Conservation (phyloP, 2,888 invertebrate species). For the Mesochorus sp. region DNA sequence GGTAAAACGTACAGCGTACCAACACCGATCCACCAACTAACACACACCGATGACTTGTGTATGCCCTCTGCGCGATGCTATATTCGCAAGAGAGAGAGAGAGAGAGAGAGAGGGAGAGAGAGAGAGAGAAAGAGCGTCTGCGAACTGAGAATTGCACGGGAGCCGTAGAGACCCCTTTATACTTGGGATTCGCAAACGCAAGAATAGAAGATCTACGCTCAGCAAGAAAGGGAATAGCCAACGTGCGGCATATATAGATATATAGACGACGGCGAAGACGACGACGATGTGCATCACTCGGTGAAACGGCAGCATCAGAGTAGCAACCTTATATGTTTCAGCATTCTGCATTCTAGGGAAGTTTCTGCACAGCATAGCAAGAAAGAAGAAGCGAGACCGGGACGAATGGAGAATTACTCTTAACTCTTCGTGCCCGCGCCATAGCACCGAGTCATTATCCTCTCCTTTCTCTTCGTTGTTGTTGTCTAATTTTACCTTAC, state of each 20-base stretch:
- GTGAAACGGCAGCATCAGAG: slow-evolving; percentile 13
- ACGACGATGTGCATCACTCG: background rate
- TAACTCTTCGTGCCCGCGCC: slow-evolving; percentile 40
- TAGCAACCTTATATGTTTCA: slow-evolving; percentile 16
- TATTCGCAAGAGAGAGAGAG: slow-evolving; percentile 31
- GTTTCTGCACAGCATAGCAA: background rate
- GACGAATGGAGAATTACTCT: slow-evolving; percentile 57
- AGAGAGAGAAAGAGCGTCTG: background rate
- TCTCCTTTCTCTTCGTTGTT: background rate
- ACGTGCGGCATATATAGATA: too few species aligned
- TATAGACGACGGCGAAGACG: too few species aligned
- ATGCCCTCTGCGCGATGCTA: background rate
- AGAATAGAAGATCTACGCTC: slow-evolving; percentile 26
- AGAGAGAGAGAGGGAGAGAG: background rate
- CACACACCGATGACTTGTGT: background rate
- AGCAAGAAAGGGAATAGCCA: slow-evolving; percentile 17
- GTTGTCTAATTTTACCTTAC: slow-evolving; percentile 8
- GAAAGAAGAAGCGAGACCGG: slow-evolving; percentile 6
- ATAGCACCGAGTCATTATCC: slow-evolving; percentile 44
- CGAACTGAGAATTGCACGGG: slow-evolving; percentile 29
- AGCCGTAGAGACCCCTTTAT: slow-evolving; percentile 28
- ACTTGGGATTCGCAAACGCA: slow-evolving; percentile 36
- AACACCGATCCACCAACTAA: slow-evolving; percentile 7
- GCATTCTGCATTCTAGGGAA: slow-evolving; percentile 15
- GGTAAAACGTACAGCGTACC: slow-evolving; percentile 27